Conservation (phyloP, 2,888 invertebrate genomes). For the Agriopis aurantiaria region DNA sequence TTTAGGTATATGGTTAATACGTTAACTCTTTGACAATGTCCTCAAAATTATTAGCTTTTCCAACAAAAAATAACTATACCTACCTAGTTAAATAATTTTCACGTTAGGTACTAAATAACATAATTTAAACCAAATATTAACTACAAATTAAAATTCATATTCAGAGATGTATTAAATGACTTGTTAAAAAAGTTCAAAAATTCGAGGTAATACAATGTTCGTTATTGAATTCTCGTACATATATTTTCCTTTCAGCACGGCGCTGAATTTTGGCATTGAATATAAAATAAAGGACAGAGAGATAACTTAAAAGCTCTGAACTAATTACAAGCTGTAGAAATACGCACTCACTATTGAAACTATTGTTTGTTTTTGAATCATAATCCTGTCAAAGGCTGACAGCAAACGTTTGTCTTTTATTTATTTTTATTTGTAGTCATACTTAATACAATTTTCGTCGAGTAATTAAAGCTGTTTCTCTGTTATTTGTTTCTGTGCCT, state of each 20-base stretch:
- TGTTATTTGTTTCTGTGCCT: constrained; percentile 46
- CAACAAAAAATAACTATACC: neutral
- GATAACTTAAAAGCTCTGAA: neutral
- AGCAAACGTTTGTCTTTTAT: too few relatives aligned
- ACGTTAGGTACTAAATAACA: neutral
- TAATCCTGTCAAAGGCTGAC: too few relatives aligned
- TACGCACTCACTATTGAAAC: too few relatives aligned
- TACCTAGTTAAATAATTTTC: neutral
- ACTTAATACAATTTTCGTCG: too few relatives aligned
- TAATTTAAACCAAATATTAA: neutral
- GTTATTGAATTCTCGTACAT: constrained; percentile 56
- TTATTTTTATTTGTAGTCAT: too few relatives aligned
- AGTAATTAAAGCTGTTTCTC: constrained; percentile 32
- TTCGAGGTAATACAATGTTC: constrained; percentile 54
- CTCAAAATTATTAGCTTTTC: neutral
- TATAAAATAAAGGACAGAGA: neutral
- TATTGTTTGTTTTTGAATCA: too few relatives aligned
- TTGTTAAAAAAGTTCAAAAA: constrained; percentile 42
- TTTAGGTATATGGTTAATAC: neutral
- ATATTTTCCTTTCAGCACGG: constrained; percentile 56
- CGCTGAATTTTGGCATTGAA: neutral
- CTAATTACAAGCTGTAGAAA: neutral
- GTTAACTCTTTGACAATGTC: neutral
- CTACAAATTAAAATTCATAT: constrained; percentile 10
- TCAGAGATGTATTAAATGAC: constrained; percentile 47